A percentile compares a stretch with the other conserved stretches of the same genome.
Evolutionary conservation across 2,888 invertebrate species (phyloP).

Genomic region (Agrochola lota): DNA sequence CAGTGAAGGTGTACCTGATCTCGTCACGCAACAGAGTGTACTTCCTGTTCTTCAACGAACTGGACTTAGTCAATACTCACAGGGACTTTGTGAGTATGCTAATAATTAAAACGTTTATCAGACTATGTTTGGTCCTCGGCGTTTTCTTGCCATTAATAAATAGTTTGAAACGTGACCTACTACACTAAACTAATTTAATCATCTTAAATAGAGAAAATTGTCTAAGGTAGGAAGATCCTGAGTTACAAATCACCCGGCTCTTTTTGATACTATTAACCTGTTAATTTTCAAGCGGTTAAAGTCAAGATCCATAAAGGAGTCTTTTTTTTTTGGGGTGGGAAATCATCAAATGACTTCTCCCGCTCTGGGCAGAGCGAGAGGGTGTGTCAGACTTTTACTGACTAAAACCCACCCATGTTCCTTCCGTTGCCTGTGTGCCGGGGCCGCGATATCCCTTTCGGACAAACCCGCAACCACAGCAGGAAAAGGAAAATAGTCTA

Average conservation of each 20-base stretch:
- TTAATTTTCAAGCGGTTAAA: not conserved
- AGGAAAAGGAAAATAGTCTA: too few relatives aligned
- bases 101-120: not conserved
- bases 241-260: not conserved
- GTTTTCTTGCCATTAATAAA: not conserved
- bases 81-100: constrained; percentile 86
- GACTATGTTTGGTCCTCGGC: not conserved
- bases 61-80: constrained; percentile 81
- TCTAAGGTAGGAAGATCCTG: not conserved
- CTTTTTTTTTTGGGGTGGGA: too few relatives aligned
- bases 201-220: not conserved
- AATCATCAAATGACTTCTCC: too few relatives aligned
- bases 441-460: too few relatives aligned
- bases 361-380: too few relatives aligned
- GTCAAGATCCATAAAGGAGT: not conserved
- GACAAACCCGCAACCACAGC: too few relatives aligned
- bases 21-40: constrained; percentile 89
- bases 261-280: not conserved
- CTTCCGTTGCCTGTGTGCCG: too few relatives aligned
- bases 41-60: constrained; percentile 89
- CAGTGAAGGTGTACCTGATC: constrained; percentile 91
- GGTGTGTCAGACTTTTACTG: too few relatives aligned
- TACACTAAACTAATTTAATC: too few relatives aligned
- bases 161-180: too few relatives aligned
- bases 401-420: too few relatives aligned